Evolutionary conservation across 2,888 invertebrate species (phyloP).

Genomic region (Drosophila basisetae): DNA sequence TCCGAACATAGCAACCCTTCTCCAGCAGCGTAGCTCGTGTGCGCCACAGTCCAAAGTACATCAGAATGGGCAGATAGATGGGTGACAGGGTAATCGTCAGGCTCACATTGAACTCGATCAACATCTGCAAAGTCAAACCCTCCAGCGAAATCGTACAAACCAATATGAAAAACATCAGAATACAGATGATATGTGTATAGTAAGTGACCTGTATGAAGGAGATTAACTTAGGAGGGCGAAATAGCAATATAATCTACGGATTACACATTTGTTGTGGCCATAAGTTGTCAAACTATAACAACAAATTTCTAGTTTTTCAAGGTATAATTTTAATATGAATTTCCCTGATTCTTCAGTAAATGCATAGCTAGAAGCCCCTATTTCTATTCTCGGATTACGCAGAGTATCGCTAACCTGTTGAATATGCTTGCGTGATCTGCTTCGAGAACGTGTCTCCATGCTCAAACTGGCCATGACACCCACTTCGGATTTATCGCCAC

Average conservation of each 20-base stretch:
- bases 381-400: background rate
- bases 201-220: constrained; percentile 3
- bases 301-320: no score
- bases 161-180: background rate
- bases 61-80: constrained; percentile 40
- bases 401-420: constrained; percentile 35
- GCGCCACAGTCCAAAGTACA: constrained; percentile 41
- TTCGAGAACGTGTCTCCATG: constrained; percentile 28
- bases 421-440: constrained; percentile 20
- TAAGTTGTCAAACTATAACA: no score
- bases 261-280: background rate
- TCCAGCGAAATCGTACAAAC: constrained; percentile 1
- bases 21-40: constrained; percentile 1
- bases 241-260: background rate
- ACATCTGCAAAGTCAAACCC: background rate
- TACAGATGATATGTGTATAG: constrained; percentile 7
- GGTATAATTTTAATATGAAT: no score
- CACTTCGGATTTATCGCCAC: constrained; percentile 55
- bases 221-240: background rate
- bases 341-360: background rate
- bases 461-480: constrained; percentile 42
- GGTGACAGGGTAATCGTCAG: constrained; percentile 44
- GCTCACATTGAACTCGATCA: constrained; percentile 29
- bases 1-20: constrained; percentile 40
- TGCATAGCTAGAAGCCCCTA: background rate